Percentiles rank a stretch among this genome's conserved stretches.
These are phyloP conservation scores for Myopa testacea DNA, from an alignment of 2,888 invertebrate species.

Conservation along the genomic window DNA sequence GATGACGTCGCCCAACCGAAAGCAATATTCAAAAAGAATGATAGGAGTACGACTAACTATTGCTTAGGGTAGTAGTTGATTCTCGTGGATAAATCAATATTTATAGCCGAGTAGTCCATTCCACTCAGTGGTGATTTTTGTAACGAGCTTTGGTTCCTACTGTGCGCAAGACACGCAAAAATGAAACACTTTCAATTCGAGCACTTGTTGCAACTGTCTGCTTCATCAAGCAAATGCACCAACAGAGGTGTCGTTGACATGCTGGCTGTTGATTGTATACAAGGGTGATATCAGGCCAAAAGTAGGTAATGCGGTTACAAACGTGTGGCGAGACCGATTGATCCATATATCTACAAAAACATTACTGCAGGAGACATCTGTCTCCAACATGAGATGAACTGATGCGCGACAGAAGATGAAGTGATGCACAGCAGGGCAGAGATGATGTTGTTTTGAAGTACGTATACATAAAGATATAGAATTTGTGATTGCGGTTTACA, in stretches of 20 bases:
- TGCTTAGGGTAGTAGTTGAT: neutral
- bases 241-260: neutral
- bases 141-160: neutral
- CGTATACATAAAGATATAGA: neutral
- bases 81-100: conserved; percentile 21
- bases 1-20: neutral
- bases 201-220: conserved; percentile 18
- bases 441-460: neutral
- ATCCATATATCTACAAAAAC: neutral
- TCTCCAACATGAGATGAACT: neutral
- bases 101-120: neutral
- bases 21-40: no score
- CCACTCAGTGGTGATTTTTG: neutral
- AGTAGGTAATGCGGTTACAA: conserved; percentile 23
- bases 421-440: neutral
- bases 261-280: neutral
- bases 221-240: neutral
- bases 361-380: neutral
- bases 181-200: neutral
- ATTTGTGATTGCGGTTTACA: neutral
- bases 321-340: neutral
- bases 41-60: neutral
- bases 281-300: neutral
- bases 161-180: conserved; percentile 34
- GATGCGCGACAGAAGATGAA: no score